Evolutionary conservation across 2,797 vertebrate species (phyloP), one percentile per base, ranked within the genome.

Genomic region (Sphaeramia orbicularis): DNA sequence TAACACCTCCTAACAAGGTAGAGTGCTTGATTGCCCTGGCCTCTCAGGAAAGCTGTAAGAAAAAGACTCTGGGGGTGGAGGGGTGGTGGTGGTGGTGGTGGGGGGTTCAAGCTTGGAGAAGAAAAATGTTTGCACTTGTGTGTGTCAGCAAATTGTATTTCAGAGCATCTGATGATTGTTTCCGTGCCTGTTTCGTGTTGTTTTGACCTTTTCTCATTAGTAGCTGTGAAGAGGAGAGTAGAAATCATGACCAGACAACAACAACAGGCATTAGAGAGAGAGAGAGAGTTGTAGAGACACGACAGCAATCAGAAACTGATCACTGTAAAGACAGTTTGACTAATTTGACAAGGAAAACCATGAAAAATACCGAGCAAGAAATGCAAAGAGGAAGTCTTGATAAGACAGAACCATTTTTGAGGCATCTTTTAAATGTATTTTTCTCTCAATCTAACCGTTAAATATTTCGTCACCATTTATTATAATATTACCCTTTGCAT

Each of bases 1-100:
- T 98, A 99, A 97, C 97, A 97, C 97, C 96, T 97, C 94, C 94
- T 96, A 96, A 96, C 95, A 94, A 96, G 96, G 94, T 96, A 94
- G 95, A 95, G 95, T 93, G 95, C 95, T 94, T 94, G 94, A 89
- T 93, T 92, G 89, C 84, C 88, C 83, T 67, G 94, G 94, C 94
- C 93, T 95, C 95, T 92, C 93, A 92, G 92, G 93, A 95, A 95
- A 95, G 95, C 93, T 84, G 95, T 93, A 95, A 96, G 95, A 95
- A 95, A 94, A 84, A 80, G 89, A 82, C 92, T 94, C 94, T 91
- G 38, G 48, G 72, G 80, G 37, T 38, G 42, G 32, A 48, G 24
- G 55, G 60, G 54, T 2, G 21, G 21, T n/a, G n/a, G n/a, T n/a
- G n/a, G n/a, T n/a, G n/a, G n/a, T n/a, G n/a, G n/a, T n/a, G 63